These are phyloP conservation scores for Zelleria hepariella DNA, from an alignment of 2,888 invertebrate genomes.

Conservation along the genomic window DNA sequence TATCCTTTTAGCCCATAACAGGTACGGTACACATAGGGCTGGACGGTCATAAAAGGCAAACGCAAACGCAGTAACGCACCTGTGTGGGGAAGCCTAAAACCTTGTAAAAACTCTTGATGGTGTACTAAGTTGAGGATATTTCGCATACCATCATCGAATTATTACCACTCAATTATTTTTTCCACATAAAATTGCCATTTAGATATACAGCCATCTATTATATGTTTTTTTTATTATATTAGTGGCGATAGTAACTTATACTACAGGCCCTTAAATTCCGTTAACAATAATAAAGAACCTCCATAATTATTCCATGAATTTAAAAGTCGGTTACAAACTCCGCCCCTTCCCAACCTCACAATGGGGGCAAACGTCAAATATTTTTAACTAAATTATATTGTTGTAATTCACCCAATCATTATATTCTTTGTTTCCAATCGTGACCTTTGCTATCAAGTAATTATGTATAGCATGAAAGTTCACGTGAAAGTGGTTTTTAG, in stretches of 20 bases:
- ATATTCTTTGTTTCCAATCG: background rate
- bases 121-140: too few relatives aligned
- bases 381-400: conserved; percentile 8
- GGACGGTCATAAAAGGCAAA: too few relatives aligned
- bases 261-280: background rate
- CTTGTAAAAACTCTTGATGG: too few relatives aligned
- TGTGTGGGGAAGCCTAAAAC: too few relatives aligned
- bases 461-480: background rate
- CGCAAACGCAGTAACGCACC: too few relatives aligned
- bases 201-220: too few relatives aligned
- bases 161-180: too few relatives aligned
- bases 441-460: background rate
- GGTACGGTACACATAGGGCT: too few relatives aligned
- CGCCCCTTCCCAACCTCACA: conserved; percentile 8
- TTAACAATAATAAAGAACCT: background rate
- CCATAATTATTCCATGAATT: background rate
- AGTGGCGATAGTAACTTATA: background rate
- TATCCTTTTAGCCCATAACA: too few relatives aligned
- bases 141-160: too few relatives aligned
- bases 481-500: background rate
- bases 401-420: conserved; percentile 3
- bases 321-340: conserved; percentile 3
- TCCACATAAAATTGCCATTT: too few relatives aligned
- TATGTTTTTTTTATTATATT: background rate
- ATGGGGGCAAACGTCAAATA: conserved; percentile 8